Base-by-base conservation (phyloP, 2,797 vertebrate genomes). In the Vireo griseus region DNA sequence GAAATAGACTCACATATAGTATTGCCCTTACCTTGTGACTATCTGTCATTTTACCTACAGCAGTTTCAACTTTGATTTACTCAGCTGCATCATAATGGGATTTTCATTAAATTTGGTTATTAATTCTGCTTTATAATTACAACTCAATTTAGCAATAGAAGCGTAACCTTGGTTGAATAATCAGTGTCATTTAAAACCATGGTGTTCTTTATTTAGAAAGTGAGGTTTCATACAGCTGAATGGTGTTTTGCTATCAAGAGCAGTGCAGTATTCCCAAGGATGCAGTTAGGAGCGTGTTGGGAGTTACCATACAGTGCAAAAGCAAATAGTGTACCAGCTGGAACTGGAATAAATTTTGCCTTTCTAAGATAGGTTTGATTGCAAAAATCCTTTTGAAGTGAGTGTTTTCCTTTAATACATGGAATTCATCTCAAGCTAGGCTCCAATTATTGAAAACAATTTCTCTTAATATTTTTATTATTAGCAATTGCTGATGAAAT, bases 91-190 rank as follows among this genome's bases (percentile, higher is more conserved):
- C 73, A 61, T 77, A 88, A 91, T 95, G 66, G 52, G 57, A 87
- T 94, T 95, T 97, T 92, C 59, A 85, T 95, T 89, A 95, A 71
- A 85, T 95, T 94, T 94, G 17, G 31, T 77, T 93, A 89, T 91
- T 96, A 96, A 89, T 90, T 96, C 77, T 91, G 19, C 82, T 92
- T 90, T 73, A 84, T 93, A 94, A 85, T 95, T 96, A 71, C 73
- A 91, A 85, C 61, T 96, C 51, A 86, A 28, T 95, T 94, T 86
- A 92, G 58, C 58, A 94, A 35, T 57, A 35, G 63, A 63, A 77
- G 48, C 11, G 3, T 76, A 92, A 83, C 86, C 73, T 86, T 90
- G 61, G 59, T 73, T 89, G 87, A 92, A 89, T 94, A 87, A 75
- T 87, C 40, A 62, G 61, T 72, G 80, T 83, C 45, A 72, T 84